Base-by-base conservation (phyloP, 2,113 vertebrate species). In the Colossoma macropomum region DNA sequence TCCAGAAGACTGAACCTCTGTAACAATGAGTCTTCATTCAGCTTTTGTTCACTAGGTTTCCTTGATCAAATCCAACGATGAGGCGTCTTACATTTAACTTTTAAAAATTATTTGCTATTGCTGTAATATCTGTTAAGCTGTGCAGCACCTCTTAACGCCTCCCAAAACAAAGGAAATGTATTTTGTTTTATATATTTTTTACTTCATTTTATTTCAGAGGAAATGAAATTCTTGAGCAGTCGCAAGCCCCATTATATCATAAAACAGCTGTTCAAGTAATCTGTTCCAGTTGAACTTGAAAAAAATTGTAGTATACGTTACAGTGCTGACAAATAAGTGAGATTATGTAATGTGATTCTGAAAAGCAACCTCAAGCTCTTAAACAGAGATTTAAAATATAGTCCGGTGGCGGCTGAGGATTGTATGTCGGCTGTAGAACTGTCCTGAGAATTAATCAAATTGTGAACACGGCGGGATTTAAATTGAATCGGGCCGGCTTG, bases 401-500 rank as follows among this genome's bases (percentile, higher is more conserved):
- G 27, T 66, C 75, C 60, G 54, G 27, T 50, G 52, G 38, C 66
- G 78, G 76, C 77, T 76, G 81, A 69, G 68, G 52, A 77, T 80
- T 85, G 63, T 65, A 70, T 81, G 30, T 16, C 27, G 75, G 45
- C 69, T 79, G 70, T 60, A n/a, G 38, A 75, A 78, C 45, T 41
- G 79, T 74, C 75, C 21, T 41, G 50, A 75, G 79, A 79, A 81
- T 85, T 89, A 87, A 77, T 85, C 75, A 80, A 80, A 82, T 80
- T 79, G 78, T 68, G 59, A 78, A 60, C 60, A 27, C 30, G 45
- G 34, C 56, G 60, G 73, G 84, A 84, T 84, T 87, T 84, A 84
- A 80, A 87, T 62, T 80, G 77, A 86, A 77, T 84, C 71, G 80
- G 56, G 72, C 25, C 52, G 54, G 76, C 77, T 65, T 84, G 81